Evolutionary conservation across 2,888 invertebrate species (phyloP).

Genomic region (Drosophila rellima): DNA sequence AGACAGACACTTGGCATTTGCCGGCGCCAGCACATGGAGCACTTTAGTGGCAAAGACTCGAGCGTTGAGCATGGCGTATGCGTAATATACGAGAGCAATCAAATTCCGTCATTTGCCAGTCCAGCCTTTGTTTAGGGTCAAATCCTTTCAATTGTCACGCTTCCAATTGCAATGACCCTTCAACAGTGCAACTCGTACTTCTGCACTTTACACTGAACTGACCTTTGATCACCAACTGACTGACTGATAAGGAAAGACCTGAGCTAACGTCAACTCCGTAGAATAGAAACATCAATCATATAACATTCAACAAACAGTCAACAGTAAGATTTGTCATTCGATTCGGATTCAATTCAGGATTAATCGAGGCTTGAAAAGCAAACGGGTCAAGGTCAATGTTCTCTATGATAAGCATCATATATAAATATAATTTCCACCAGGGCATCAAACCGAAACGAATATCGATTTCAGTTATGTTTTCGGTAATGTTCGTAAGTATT

Average conservation of each 20-base stretch:
- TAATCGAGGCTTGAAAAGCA: neutral
- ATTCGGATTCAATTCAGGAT: neutral
- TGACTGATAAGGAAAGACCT: slow-evolving; percentile 1
- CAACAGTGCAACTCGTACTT: slow-evolving; percentile 1
- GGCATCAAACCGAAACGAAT: no score
- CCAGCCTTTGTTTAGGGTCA: slow-evolving; percentile 20
- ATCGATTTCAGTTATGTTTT: no score
- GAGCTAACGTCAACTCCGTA: neutral
- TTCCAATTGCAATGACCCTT: slow-evolving; percentile 33
- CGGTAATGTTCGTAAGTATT: no score
- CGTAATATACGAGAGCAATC: slow-evolving; percentile 38
- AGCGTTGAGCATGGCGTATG: slow-evolving; percentile 49
- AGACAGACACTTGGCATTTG: slow-evolving; percentile 61
- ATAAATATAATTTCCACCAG: no score
- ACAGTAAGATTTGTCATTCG: neutral
- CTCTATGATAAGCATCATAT: neutral
- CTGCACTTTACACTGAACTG: slow-evolving; percentile 7
- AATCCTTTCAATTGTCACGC: slow-evolving; percentile 38
- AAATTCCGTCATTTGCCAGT: slow-evolving; percentile 32
- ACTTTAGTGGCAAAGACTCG: slow-evolving; percentile 22
- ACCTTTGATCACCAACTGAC: neutral
- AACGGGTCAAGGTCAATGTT: neutral
- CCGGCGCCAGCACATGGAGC: slow-evolving; percentile 58
- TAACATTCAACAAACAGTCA: neutral
- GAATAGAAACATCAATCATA: no score